Evolutionary conservation across 1,140 invertebrate genomes (phyloP), one percentile per base, ranked within the genome.

Genomic region (Oryctes rhinoceros): DNA sequence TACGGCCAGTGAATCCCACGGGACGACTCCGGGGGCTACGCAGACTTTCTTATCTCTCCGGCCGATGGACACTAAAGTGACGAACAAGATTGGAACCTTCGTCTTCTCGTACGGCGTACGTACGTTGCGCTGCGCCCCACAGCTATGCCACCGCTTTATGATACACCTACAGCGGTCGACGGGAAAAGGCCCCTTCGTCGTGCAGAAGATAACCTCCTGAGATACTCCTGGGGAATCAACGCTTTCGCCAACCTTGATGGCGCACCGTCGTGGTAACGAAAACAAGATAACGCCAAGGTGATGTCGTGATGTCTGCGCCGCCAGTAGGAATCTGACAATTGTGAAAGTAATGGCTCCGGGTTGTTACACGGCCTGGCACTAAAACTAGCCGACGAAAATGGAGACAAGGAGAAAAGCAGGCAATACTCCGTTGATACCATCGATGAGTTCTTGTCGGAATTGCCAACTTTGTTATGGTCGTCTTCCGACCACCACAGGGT

Each of bases 251-350:
- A 71, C 65, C 65, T 71, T 71, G 65, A 71, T 71, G 35, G 10
- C 65, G 24, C 65, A 59, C 53, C 53, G 53, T n/a, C 15, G 53
- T n/a, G 18, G 53, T 59, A 59, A 59, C 53, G 83, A 84, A 84
- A 85, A 85, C 83, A 83, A 83, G 85, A 87, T 86, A 86, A 87
- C 84, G 65, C 24, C 35, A 85, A 87, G 85, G 85, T 86, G 86
- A 83, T 82, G 65, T 71, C 65, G 65, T 71, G 65, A 71, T 71
- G 65, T 71, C 65, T 71, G 35, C 65, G 65, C 65, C 65, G 20
- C 65, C 24, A 71, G 65, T 71, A 71, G 83, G 85, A 84, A 86
- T 87, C 84, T 84, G 84, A 85, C 84, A 85, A 86, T 86, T 85
- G 85, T 84, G 84, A 82, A 84, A 83, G 83, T 85, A 85, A 86